A percentile compares a stretch with the other conserved stretches of the same genome.
These are phyloP conservation scores for Epinotia bilunana DNA, from an alignment of 2,888 invertebrate species.

Conservation along the genomic window DNA sequence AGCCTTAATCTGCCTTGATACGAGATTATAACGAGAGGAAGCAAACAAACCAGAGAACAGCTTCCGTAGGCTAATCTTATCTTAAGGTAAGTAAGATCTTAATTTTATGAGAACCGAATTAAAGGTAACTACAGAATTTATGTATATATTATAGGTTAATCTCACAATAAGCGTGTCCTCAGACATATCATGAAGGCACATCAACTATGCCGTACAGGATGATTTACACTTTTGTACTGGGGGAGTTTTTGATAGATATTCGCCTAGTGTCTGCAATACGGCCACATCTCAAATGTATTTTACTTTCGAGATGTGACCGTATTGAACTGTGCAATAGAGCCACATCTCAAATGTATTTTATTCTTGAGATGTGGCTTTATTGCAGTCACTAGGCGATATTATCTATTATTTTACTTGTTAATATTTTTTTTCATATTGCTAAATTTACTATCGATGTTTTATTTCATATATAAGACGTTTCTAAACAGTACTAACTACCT, in stretches of 20 bases:
- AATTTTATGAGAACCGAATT: slow-evolving; percentile 35
- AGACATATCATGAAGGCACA: background rate
- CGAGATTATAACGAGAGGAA: slow-evolving; percentile 67
- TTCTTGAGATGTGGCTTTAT: no score
- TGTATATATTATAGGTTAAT: background rate
- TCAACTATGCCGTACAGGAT: background rate
- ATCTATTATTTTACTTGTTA: no score
- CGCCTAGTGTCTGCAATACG: no score
- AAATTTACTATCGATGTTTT: background rate
- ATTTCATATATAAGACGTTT: background rate
- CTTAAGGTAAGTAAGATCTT: slow-evolving; percentile 59
- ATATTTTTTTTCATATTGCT: no score
- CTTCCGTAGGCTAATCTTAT: slow-evolving; percentile 79
- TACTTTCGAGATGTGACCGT: no score
- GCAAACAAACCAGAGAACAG: slow-evolving; percentile 76
- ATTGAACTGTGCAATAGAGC: no score
- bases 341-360: no score
- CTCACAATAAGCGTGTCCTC: background rate
- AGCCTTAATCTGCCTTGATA: slow-evolving; percentile 74
- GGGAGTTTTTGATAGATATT: no score
- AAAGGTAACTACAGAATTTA: slow-evolving; percentile 1
- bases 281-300: no score
- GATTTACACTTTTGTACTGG: no score
- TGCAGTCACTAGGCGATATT: no score
- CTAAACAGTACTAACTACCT: no score